Evolutionary conservation across 1,140 invertebrate genomes (phyloP).

Genomic region (Onthophagus taurus): DNA sequence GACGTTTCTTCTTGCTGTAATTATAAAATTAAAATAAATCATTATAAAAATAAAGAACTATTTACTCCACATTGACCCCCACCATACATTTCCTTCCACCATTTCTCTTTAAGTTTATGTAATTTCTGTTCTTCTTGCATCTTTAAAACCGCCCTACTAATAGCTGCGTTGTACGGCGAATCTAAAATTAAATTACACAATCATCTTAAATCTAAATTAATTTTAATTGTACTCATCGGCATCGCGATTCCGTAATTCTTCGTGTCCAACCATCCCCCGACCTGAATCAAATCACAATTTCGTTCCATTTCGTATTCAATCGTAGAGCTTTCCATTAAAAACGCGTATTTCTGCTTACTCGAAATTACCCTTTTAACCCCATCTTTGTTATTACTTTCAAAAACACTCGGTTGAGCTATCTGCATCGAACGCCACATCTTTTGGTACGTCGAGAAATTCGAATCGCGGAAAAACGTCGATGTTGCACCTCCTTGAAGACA

Average conservation of each 20-base stretch:
- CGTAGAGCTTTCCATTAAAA: slow-evolving; percentile 76
- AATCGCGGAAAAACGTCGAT: slow-evolving; percentile 54
- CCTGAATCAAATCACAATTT: slow-evolving; percentile 66
- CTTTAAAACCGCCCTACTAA: slow-evolving; percentile 60
- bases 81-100: slow-evolving; percentile 60
- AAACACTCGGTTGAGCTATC: slow-evolving; percentile 70
- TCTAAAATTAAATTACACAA: slow-evolving; percentile 38
- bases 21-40: not conserved
- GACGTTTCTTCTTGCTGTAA: slow-evolving; percentile 7
- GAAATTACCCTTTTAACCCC: slow-evolving; percentile 73
- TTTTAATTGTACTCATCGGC: slow-evolving; percentile 48
- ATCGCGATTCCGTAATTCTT: slow-evolving; percentile 78
- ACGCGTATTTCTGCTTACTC: slow-evolving; percentile 62
- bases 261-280: slow-evolving; percentile 64
- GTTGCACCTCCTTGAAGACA: slow-evolving; percentile 65
- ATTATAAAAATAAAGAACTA: not conserved
- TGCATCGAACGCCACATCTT: slow-evolving; percentile 69
- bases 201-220: not conserved
- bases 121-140: slow-evolving; percentile 67
- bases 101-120: slow-evolving; percentile 60
- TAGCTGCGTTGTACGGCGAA: slow-evolving; percentile 55
- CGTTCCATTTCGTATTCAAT: slow-evolving; percentile 70
- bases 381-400: slow-evolving; percentile 68
- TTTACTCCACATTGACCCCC: slow-evolving; percentile 38
- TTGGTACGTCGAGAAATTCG: slow-evolving; percentile 60